Conservation (phyloP, 2,113 vertebrate species). For the Damaliscus lunatus region DNA sequence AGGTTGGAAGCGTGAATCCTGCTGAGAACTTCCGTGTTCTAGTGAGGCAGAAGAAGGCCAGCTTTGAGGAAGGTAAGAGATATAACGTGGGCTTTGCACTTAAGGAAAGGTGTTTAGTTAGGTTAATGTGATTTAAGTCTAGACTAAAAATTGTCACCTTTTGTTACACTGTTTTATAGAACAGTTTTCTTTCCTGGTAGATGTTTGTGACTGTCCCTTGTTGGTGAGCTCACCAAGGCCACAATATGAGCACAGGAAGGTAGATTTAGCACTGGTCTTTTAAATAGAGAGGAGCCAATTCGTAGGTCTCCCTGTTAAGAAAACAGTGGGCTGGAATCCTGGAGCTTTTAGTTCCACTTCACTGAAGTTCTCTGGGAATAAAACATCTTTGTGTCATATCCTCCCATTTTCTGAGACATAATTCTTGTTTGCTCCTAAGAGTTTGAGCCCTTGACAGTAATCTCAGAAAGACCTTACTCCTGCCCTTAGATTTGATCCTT, state of each 20-base stretch:
- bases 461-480: not conserved
- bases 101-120: not conserved
- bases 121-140: not conserved
- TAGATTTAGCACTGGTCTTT: not conserved
- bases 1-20: conserved; percentile 96
- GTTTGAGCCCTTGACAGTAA: not conserved
- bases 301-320: not conserved
- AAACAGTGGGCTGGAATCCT: not conserved
- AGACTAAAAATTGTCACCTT: not conserved
- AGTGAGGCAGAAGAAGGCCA: conserved; percentile 85
- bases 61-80: conserved; percentile 90
- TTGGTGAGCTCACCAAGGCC: not conserved
- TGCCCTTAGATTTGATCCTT: not conserved
- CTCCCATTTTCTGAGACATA: not conserved
- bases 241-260: not conserved
- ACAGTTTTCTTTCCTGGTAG: not conserved
- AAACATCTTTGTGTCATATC: not conserved
- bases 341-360: not conserved
- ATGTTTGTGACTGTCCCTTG: not conserved
- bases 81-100: not conserved
- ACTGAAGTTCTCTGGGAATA: not conserved
- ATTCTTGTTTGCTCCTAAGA: not conserved
- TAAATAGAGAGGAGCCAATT: not conserved
- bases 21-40: conserved; percentile 88
- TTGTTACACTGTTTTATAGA: not conserved